phyloP scores from a whole-genome alignment of 2,888 invertebrate genomes.

The Ichneumoninae sp. region DNA sequence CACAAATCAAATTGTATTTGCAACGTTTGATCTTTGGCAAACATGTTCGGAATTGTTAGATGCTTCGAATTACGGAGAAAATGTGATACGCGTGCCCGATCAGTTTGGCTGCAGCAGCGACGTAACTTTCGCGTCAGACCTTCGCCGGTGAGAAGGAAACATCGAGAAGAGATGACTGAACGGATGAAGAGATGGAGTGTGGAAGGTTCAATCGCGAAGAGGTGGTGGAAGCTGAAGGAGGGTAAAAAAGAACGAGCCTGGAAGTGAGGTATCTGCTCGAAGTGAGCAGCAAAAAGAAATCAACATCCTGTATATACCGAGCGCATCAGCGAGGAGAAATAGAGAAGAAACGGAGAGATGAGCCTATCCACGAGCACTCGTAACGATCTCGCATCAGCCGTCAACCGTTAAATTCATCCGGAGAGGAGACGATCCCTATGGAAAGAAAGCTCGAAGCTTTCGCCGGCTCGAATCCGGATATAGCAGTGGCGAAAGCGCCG shows the following conservation, averaged over 20 bases:
- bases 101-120: conserved; percentile 40
- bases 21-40: background rate
- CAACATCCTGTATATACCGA: conserved; percentile 33
- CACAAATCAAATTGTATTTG: background rate
- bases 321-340: conserved; percentile 58
- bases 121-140: conserved; percentile 58
- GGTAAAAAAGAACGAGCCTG: conserved; percentile 13
- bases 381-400: conserved; percentile 79
- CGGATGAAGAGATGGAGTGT: conserved; percentile 74
- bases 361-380: conserved; percentile 72
- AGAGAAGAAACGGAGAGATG: conserved; percentile 57
- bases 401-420: conserved; percentile 79
- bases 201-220: conserved; percentile 48
- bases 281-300: conserved; percentile 62
- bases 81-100: background rate
- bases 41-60: background rate
- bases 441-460: conserved; percentile 74
- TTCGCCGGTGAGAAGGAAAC: conserved; percentile 41
- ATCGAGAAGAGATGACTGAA: conserved; percentile 76
- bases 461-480: conserved; percentile 53
- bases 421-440: conserved; percentile 77
- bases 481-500: conserved; percentile 45
- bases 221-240: conserved; percentile 48
- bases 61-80: background rate
- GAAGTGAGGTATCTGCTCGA: conserved; percentile 52